Conservation (phyloP, 2,113 vertebrate genomes). For the Empidonax traillii region DNA sequence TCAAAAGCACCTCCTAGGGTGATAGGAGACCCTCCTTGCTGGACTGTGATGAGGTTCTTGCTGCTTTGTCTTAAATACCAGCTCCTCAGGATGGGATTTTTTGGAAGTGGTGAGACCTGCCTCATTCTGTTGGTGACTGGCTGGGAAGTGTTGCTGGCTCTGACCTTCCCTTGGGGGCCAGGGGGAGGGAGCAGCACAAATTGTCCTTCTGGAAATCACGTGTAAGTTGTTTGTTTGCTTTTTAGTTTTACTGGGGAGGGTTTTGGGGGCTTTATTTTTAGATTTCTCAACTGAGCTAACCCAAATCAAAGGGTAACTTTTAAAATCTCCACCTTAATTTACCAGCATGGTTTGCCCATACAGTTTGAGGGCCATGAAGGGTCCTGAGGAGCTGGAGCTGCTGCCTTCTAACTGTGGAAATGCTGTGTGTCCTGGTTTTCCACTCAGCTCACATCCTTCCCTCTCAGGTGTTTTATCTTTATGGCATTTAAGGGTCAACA, state of each 20-base stretch:
- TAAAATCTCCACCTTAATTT: not conserved
- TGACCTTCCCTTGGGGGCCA: not conserved
- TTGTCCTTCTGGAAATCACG: not conserved
- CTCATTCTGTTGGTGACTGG: not conserved
- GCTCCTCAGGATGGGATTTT: not conserved
- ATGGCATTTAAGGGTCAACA: not conserved
- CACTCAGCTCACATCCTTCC: not conserved
- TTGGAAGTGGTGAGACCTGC: not conserved
- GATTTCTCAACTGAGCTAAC: not conserved
- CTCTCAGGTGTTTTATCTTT: not conserved
- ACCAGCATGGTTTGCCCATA: not conserved
- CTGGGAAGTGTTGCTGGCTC: not conserved
- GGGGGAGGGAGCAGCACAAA: not conserved
- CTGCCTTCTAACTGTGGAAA: not conserved
- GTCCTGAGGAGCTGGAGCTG: not conserved
- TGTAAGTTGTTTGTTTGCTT: not conserved
- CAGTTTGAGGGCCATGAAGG: not conserved
- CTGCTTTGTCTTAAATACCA: not conserved
- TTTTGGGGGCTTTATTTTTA: not conserved
- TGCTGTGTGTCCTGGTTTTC: not conserved
- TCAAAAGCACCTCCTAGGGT: accelerated
- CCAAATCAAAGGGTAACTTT: not conserved
- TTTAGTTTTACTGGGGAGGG: not conserved
- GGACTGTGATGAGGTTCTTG: accelerated
- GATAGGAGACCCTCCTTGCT: accelerated